Percentiles rank a stretch among this genome's conserved stretches.
phyloP scores from a whole-genome alignment of 2,113 vertebrate species.

The Psittacus erithacus region DNA sequence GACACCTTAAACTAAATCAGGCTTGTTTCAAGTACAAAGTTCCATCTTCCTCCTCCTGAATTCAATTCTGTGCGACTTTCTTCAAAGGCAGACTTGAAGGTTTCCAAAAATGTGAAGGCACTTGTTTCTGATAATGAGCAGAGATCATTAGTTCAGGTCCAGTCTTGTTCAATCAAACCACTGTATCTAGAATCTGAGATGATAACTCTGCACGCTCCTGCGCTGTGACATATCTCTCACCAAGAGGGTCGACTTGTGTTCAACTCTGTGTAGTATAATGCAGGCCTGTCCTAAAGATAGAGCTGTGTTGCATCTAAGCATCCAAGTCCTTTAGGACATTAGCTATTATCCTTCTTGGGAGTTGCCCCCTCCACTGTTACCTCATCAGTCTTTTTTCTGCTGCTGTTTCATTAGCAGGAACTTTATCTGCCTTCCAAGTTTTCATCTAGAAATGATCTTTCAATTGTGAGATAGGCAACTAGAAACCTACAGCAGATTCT shows the following conservation, averaged over 20 bases:
- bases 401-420: not conserved
- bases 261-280: not conserved
- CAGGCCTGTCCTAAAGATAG: not conserved
- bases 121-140: not conserved
- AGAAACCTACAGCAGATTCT: not conserved
- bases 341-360: not conserved
- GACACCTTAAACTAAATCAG: not conserved
- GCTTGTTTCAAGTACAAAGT: not conserved
- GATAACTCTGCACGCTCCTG: not conserved
- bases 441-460: not conserved
- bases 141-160: not conserved
- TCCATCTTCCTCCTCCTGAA: not conserved
- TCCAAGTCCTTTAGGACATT: not conserved
- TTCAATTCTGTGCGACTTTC: not conserved
- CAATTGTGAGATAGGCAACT: not conserved
- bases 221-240: not conserved
- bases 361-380: not conserved
- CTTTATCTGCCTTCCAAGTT: not conserved
- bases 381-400: not conserved
- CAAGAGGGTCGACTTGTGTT: fast-evolving
- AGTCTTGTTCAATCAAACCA: not conserved
- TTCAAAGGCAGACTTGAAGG: not conserved
- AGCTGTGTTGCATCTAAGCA: not conserved
- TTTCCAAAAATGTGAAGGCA: not conserved
- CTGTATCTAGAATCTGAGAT: not conserved